Evolutionary conservation across 2,113 vertebrate genomes (phyloP), one percentile per base, ranked within the genome.

Genomic region (Ranitomeya variabilis): DNA sequence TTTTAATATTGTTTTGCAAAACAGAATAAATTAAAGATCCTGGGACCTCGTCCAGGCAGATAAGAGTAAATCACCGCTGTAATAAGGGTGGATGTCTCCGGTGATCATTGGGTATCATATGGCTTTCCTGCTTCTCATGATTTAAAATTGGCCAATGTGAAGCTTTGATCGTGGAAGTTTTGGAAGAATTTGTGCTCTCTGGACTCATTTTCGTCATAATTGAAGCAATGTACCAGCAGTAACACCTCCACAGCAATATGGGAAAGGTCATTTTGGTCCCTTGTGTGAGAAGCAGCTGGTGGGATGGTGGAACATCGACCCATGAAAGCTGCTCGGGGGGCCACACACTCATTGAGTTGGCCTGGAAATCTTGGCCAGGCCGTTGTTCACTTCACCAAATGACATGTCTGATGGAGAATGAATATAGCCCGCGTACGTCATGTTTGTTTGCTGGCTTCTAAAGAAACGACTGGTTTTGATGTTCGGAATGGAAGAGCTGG

Each of bases 281-380:
- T 60, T 16, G 83, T 74, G 84, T 86, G 71, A 59, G 26, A 57
- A 57, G 45, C 83, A 85, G 83, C 83, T 85, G 83, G 83, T 74
- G 69, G 66, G 51, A 74, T 59, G 51, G 83, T 26, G 54, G 83
- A 85, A 62, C 54, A 60, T 16, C 3, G 54, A 51, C 54, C 23
- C 67, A 62, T 31, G 54, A 60, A 59, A 23, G 69, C 16, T 7
- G 57, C 52, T 52, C 31, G 18, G 23, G 52, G 69, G 23, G 15
- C 69, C 69, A 16, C 69, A 31, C 11, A 60, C 83, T 31, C 84
- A 60, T 31, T 18, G 71, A 62, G 31, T 76, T 86, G 84, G 55
- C 57, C 12, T 45, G 19, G 80, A 45, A n/a, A n/a, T 21, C 3
- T 51, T 64, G 60, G 80, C 80, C 80, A 81, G 37, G 55, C 16